phyloP scores from a whole-genome alignment of 2,113 vertebrate genomes.

The Pelecanus crispus region DNA sequence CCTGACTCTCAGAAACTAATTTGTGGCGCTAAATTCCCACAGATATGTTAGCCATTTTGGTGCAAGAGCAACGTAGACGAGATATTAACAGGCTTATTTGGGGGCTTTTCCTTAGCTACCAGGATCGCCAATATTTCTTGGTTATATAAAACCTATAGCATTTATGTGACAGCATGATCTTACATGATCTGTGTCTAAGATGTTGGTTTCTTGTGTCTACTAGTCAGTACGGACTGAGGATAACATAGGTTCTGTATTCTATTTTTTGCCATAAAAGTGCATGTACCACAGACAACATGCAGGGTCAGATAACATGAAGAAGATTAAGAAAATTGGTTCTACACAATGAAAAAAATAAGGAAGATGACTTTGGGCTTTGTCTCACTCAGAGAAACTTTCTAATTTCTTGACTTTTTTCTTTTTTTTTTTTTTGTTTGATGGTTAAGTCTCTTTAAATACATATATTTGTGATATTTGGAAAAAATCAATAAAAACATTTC shows the following conservation, averaged over 20 bases:
- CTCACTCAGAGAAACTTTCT: not conserved
- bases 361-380: not conserved
- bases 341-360: not conserved
- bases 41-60: not conserved
- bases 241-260: not conserved
- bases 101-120: not conserved
- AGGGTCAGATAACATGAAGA: not conserved
- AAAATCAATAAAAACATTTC: not conserved
- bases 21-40: not conserved
- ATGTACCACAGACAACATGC: not conserved
- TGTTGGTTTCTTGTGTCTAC: not conserved
- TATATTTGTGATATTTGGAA: not conserved
- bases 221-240: not conserved
- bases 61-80: not conserved
- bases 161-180: not conserved
- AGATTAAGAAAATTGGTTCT: not conserved
- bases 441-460: not conserved
- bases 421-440: not conserved
- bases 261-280: not conserved
- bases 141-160: not conserved
- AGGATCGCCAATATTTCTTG: not conserved
- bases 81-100: not conserved
- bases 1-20: not conserved
- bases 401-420: not conserved
- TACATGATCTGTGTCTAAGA: not conserved